Base-by-base conservation (phyloP, 2,888 invertebrate genomes). In the Archips crataeganus region DNA sequence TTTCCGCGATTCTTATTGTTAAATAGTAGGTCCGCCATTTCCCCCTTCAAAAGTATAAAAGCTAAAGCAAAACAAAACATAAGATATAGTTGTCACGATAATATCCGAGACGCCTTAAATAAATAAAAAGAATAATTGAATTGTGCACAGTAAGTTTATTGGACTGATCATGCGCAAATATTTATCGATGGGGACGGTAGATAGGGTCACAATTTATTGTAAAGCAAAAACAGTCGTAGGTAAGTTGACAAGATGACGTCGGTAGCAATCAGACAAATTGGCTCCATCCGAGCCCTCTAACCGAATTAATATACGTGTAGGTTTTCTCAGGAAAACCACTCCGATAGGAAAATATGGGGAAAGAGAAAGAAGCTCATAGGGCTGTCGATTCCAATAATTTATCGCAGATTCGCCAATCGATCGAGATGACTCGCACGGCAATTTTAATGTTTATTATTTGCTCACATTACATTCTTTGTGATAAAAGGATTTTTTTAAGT, bases 231-330 rank as follows among this genome's bases (percentile, higher is more conserved):
- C 83, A 87, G 83, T 83, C 83, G 86, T 88, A 91, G 88, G 87
- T 90, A 85, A 85, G 85, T 86, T 88, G 90, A 90, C 88, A 90
- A 88, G 91, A 91, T 89, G 90, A 90, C 87, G 93, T 89, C 82
- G 90, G 90, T 87, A 90, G 93, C 94, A 95, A 95, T 95, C 95
- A 95, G 94, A 94, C 95, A 95, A 95, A 95, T 95, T 95, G 95
- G 92, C 90, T 94, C 90, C 89, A 85, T 45, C 87, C 91, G 87
- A 87, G 87, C 94, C 94, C 93, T 91, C 91, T 87, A 87, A 89
- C 89, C 85, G 89, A 93, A 94, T 94, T 94, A 93, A 94, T 94
- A 91, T 90, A 84, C 86, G 91, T 23, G 23, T 90, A 91, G 93
- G 91, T 92, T 94, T 93, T 92, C 93, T 94, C 92, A 91, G 89